Evolutionary conservation across 2,888 invertebrate species (phyloP).

Genomic region (Cosmorhoe ocellata): DNA sequence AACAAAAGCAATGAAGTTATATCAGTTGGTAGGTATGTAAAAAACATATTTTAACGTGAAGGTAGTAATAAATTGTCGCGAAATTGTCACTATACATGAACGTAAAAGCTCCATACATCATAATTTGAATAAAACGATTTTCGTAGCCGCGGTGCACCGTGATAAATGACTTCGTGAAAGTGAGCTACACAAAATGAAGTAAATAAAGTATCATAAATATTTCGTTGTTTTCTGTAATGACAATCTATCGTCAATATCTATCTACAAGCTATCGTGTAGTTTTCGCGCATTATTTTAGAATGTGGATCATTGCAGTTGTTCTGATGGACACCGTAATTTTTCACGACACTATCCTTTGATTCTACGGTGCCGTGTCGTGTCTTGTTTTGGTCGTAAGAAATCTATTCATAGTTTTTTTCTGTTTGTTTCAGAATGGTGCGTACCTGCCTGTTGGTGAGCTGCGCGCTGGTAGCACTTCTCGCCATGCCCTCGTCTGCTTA

Average conservation of each 20-base stretch:
- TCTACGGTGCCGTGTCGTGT: no score
- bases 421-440: conserved; percentile 71
- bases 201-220: conserved; percentile 8
- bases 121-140: conserved; percentile 18
- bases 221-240: not conserved
- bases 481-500: conserved; percentile 66
- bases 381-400: no score
- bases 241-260: no score
- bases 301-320: no score
- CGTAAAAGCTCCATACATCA: conserved; percentile 14
- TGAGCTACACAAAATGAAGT: conserved; percentile 6
- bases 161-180: conserved; percentile 17
- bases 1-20: no score
- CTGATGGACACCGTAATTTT: no score
- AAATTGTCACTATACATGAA: conserved; percentile 1
- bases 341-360: no score
- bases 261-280: no score
- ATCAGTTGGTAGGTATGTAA: no score
- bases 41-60: no score
- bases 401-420: not conserved
- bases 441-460: conserved; percentile 71
- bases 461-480: conserved; percentile 63
- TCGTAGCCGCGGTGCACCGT: conserved; percentile 14
- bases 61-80: no score
- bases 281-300: no score